Percentiles rank a stretch among this genome's conserved stretches.
phyloP scores from a whole-genome alignment of 2,797 vertebrate species.

The Strix occidentalis region DNA sequence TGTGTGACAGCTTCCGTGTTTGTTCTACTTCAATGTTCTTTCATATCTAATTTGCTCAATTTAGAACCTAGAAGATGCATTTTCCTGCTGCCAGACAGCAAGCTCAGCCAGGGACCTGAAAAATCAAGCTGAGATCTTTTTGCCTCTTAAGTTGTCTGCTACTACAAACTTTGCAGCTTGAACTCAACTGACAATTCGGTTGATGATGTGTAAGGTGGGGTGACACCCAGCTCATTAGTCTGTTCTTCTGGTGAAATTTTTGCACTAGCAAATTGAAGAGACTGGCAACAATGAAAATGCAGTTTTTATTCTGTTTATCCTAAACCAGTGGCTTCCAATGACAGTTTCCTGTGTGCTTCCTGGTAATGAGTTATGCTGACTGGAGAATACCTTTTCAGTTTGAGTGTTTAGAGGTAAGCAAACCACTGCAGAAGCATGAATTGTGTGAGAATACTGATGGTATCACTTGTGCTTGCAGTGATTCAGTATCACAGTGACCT shows the following conservation, averaged over 20 bases:
- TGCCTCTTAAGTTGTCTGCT: neutral
- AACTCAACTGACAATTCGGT: neutral
- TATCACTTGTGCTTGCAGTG: neutral
- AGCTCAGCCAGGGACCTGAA: neutral
- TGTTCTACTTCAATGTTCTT: constrained; percentile 29
- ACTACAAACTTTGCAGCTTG: neutral
- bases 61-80: constrained; percentile 1
- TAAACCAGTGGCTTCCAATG: neutral
- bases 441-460: neutral
- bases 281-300: neutral
- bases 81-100: constrained; percentile 11
- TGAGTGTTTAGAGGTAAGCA: neutral
- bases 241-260: neutral
- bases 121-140: constrained; percentile 31
- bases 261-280: neutral
- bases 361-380: neutral
- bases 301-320: neutral
- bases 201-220: neutral
- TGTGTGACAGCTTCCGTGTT: constrained; percentile 14
- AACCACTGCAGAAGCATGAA: neutral
- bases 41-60: constrained; percentile 39
- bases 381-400: neutral
- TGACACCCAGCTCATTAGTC: neutral
- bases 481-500: neutral
- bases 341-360: neutral